phyloP scores from a whole-genome alignment of 2,888 invertebrate genomes.

The Tupiocoris notatus region DNA sequence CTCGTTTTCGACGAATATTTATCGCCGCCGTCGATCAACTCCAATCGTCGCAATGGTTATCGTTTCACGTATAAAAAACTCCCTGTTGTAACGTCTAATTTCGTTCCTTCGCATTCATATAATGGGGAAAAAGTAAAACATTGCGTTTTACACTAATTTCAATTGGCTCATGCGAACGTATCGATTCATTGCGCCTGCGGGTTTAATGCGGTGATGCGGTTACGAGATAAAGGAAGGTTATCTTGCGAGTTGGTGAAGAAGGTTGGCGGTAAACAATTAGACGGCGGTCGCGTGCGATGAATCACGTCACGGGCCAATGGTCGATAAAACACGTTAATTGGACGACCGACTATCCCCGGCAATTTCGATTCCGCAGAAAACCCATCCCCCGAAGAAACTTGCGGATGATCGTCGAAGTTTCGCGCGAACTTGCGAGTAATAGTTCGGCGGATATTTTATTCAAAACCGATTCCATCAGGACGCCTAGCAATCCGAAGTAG shows the following conservation, averaged over 20 bases:
- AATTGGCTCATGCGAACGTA: slow-evolving; percentile 9
- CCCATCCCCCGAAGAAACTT: background rate
- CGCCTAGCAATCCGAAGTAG: too few relatives aligned
- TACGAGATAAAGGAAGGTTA: slow-evolving; percentile 6
- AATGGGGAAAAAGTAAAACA: slow-evolving; percentile 1
- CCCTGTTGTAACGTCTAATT: background rate
- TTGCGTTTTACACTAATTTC: slow-evolving; percentile 20
- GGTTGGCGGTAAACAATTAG: slow-evolving; percentile 33
- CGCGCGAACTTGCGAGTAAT: background rate
- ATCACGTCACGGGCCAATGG: slow-evolving; percentile 37
- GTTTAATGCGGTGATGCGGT: background rate
- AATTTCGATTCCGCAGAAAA: background rate
- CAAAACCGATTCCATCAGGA: too few relatives aligned
- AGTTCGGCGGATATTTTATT: background rate
- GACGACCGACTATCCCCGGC: slow-evolving; percentile 2
- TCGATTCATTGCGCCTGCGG: slow-evolving; percentile 3
- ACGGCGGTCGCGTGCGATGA: slow-evolving; percentile 29
- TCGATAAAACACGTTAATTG: slow-evolving; percentile 39
- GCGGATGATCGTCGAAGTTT: background rate
- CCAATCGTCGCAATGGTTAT: background rate
- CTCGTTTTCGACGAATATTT: slow-evolving; percentile 3
- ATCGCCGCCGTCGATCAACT: background rate
- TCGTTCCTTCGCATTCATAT: background rate
- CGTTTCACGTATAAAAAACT: background rate
- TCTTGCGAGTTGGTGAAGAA: background rate